Conservation (phyloP, 2,888 invertebrate species). For the Andrena camellia region DNA sequence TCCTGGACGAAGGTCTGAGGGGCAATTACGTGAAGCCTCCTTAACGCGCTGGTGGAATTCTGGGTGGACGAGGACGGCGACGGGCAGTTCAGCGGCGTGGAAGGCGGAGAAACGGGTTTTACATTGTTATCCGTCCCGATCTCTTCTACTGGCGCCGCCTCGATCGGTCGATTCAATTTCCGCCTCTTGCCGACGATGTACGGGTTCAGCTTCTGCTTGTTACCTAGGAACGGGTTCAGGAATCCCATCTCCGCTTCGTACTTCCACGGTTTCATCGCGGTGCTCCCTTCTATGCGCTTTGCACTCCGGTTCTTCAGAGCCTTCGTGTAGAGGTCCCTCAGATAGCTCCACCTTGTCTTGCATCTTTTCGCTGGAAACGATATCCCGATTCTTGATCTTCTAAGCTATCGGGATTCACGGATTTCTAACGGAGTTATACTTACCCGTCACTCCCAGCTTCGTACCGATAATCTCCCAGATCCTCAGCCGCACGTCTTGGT, state of each 20-base stretch:
- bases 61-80: not conserved
- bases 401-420: not conserved
- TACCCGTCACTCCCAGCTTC: slow-evolving; percentile 1
- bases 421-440: not conserved
- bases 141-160: not conserved
- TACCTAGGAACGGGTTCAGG: slow-evolving; percentile 2
- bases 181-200: not conserved
- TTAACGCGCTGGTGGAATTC: not conserved
- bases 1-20: not conserved
- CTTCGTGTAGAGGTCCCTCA: slow-evolving; percentile 9
- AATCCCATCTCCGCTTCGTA: slow-evolving; percentile 5
- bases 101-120: not conserved
- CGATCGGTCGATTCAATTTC: too few species aligned
- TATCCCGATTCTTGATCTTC: not conserved
- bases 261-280: not conserved
- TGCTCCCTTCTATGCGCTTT: not conserved
- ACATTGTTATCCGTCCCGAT: not conserved
- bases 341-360: slow-evolving; percentile 6
- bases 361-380: not conserved
- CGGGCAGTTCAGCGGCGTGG: not conserved
- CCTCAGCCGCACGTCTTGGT: not conserved
- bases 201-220: not conserved
- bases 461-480: slow-evolving; percentile 5
- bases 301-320: not conserved
- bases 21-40: not conserved